A percentile compares a stretch with the other conserved stretches of the same genome.
Conservation (phyloP, 1,140 invertebrate species). For the Sitophilus oryzae region DNA sequence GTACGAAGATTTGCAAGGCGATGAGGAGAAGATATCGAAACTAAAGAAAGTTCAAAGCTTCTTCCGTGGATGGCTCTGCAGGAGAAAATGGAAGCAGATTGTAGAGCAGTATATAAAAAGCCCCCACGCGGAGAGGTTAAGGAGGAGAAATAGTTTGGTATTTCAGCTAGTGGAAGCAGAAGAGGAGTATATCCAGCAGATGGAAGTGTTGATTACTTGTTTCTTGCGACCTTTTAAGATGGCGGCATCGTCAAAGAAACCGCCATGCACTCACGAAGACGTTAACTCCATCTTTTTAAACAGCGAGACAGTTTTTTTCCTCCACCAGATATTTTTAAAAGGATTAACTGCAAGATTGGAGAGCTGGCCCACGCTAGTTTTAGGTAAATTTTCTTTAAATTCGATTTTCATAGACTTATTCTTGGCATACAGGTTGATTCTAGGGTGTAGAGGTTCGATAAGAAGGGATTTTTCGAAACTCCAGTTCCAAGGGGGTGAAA, state of each 20-base stretch:
- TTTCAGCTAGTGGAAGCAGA: constrained; percentile 90
- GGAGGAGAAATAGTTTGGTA: constrained; percentile 87
- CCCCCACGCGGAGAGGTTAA: constrained; percentile 90
- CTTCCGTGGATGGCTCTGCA: constrained; percentile 88
- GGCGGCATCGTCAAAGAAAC: constrained; percentile 90
- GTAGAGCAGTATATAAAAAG: constrained; percentile 94
- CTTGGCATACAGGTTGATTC: too few species aligned
- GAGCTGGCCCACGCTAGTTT: constrained; percentile 84
- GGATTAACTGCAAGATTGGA: constrained; percentile 88
- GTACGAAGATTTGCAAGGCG: constrained; percentile 14
- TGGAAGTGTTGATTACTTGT: constrained; percentile 87
- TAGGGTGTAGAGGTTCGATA: too few species aligned
- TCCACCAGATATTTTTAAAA: constrained; percentile 93
- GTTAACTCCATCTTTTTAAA: constrained; percentile 94
- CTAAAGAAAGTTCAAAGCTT: constrained; percentile 95
- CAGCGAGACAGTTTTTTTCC: constrained; percentile 87
- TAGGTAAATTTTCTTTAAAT: constrained; percentile 52
- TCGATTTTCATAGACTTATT: too few species aligned
- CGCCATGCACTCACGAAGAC: constrained; percentile 89
- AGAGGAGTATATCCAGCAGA: constrained; percentile 87
- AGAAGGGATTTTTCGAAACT: too few species aligned
- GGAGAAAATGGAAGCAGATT: constrained; percentile 92
- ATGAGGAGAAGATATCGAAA: constrained; percentile 59
- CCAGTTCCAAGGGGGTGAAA: too few species aligned
- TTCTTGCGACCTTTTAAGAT: constrained; percentile 90